Evolutionary conservation across 2,113 vertebrate species (phyloP).

Genomic region (Tonatia bakeri): DNA sequence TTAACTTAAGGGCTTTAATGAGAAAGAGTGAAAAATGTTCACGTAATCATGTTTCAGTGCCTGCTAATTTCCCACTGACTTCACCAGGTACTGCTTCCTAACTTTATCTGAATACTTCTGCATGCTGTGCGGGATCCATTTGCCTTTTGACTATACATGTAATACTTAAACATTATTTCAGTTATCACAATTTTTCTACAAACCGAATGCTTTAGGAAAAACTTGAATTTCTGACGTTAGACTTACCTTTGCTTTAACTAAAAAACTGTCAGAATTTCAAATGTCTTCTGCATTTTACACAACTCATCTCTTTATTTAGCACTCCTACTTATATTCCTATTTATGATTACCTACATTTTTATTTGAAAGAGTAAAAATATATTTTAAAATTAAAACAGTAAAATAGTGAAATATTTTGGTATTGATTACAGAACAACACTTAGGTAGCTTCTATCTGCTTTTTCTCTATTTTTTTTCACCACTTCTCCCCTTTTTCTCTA

Average conservation of each 20-base stretch:
- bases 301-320: background rate
- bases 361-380: background rate
- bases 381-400: conserved; percentile 38
- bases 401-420: conserved; percentile 3
- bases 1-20: background rate
- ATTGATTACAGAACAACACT: background rate
- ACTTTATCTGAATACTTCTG: background rate
- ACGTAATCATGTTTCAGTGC: background rate
- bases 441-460: background rate
- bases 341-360: background rate
- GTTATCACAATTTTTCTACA: background rate
- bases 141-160: background rate
- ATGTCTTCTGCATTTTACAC: background rate
- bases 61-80: background rate
- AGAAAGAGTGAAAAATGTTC: conserved; percentile 13
- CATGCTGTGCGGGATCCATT: background rate
- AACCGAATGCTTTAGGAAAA: background rate
- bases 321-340: background rate
- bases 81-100: background rate
- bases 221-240: conserved; percentile 8
- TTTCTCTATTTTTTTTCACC: background rate
- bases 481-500: background rate
- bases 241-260: background rate
- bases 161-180: background rate
- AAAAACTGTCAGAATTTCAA: conserved; percentile 4